Base-by-base conservation (phyloP, 2,888 invertebrate species). In the Pristionchus arcanus region DNA sequence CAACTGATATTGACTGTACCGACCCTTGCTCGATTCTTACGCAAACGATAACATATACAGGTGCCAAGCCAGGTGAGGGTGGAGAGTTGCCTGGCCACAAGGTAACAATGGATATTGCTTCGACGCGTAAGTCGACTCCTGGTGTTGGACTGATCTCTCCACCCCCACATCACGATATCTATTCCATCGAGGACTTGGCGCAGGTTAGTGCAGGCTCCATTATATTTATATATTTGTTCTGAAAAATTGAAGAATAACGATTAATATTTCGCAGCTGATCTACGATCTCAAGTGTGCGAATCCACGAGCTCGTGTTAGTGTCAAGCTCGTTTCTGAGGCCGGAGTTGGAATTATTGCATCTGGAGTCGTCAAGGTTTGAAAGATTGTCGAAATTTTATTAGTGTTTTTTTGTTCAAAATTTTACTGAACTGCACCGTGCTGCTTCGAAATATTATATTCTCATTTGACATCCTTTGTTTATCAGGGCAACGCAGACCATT, bases 161-260 rank as follows among this genome's bases (percentile, higher is more conserved):
- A 13, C 99, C 99, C 19, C 99, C 99, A 3, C 99, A 99, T 96
- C 99, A 99, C 96, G 99, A 99, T 95, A 99, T 99, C 96, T 99
- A 99, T 96, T 98, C 98, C 87, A 99, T 99, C 95, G 99, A 99
- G 96, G 99, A 99, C 96, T 96, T 99, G 94, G 98, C 99, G 0
- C 98, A 99, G 95, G 96, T 96, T 92, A n/a, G n/a, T n/a, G n/a
- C n/a, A 28, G 49, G n/a, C 21, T 42, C 59, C 4, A 31, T 34
- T 49, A 4, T 7, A 31, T n/a, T 68, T 31, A 68, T 25, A 28
- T 28, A 68, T 28, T 31, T n/a, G 9, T 4, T 68, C n/a, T 68
- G 42, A 49, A 9, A 49, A 49, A 49, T 42, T 42, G 9, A n/a
- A 49, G 42, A 11, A 49, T 49, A 9, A 49, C 42, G 42, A 49